A percentile compares a stretch with the other conserved stretches of the same genome.
Conservation (phyloP, 2,888 invertebrate species). For the Holacanthella duospinosa region DNA sequence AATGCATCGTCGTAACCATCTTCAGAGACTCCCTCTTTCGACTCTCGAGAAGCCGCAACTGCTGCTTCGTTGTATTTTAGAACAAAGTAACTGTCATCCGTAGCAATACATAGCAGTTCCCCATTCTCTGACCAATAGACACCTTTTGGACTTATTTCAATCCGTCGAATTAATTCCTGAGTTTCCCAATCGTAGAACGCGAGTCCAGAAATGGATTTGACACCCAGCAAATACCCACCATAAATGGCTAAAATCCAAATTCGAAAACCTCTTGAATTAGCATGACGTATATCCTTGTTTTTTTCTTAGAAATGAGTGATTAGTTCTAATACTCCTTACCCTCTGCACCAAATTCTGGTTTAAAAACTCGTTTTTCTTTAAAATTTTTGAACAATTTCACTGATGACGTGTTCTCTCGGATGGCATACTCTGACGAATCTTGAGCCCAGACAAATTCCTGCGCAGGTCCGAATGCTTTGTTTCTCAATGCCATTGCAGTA, state of each 20-base stretch:
- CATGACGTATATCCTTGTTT: neutral
- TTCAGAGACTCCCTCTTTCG: conserved; percentile 65
- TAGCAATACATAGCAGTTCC: conserved; percentile 81
- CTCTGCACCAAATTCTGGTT: conserved; percentile 93
- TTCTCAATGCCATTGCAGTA: conserved; percentile 96
- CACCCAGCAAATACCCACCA: conserved; percentile 81
- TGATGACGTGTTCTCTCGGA: conserved; percentile 74
- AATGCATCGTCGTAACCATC: conserved; percentile 95
- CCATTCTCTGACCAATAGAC: conserved; percentile 97
- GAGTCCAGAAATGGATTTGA: conserved; percentile 80
- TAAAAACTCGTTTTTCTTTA: conserved; percentile 90
- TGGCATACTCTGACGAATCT: conserved; percentile 77
- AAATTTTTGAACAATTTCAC: conserved; percentile 96
- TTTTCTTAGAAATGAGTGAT: neutral
- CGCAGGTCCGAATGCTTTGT: conserved; percentile 96
- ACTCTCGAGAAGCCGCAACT: conserved; percentile 63
- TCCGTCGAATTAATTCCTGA: conserved; percentile 78
- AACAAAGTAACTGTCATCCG: conserved; percentile 91
- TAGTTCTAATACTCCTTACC: conserved; percentile 45
- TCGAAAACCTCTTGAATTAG: neutral
- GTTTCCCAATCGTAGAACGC: conserved; percentile 98
- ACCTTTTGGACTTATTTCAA: conserved; percentile 88
- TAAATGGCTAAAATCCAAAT: conserved; percentile 73
- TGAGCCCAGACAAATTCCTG: conserved; percentile 98
- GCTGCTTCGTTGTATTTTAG: conserved; percentile 75